Conservation (phyloP, 2,888 invertebrate species). For the Eledona agricola region DNA sequence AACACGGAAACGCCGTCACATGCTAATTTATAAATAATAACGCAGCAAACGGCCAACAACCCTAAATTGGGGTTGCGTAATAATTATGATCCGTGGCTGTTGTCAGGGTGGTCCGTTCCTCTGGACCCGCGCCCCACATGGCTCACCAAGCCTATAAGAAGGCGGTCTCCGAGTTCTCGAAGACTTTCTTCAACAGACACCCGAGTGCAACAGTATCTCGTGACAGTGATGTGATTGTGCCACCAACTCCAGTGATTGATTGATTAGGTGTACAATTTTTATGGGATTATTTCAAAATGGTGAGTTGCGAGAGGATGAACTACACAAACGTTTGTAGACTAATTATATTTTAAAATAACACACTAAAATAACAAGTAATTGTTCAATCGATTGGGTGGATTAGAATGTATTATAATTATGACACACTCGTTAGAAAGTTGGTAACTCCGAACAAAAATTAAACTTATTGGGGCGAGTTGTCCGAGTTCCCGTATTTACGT, state of each 20-base stretch:
- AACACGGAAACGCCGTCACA: slow-evolving; percentile 10
- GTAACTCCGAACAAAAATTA: neutral
- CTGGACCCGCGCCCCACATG: slow-evolving; percentile 32
- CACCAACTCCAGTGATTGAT: slow-evolving; percentile 17
- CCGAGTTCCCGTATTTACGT: slow-evolving; percentile 5
- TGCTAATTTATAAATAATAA: slow-evolving; percentile 3
- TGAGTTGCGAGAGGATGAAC: slow-evolving; percentile 26
- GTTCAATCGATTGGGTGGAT: neutral
- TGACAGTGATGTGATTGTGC: slow-evolving; percentile 43
- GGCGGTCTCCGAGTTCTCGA: slow-evolving; percentile 42
- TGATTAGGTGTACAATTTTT: slow-evolving; percentile 30
- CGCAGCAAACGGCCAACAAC: too few relatives aligned
- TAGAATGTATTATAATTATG: neutral
- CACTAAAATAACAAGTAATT: neutral
- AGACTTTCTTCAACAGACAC: slow-evolving; percentile 50
- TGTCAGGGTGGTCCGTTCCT: slow-evolving; percentile 30
- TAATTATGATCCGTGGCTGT: slow-evolving; percentile 6
- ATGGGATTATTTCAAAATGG: slow-evolving; percentile 41
- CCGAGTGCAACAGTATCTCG: slow-evolving; percentile 27
- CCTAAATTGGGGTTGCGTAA: too few relatives aligned
- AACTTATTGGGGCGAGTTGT: slow-evolving; percentile 2
- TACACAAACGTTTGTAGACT: slow-evolving; percentile 6
- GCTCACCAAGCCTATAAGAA: slow-evolving; percentile 37
- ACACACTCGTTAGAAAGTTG: slow-evolving; percentile 8
- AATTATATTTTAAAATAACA: too few relatives aligned